Conservation (phyloP, 2,797 vertebrate genomes). For the Brotogeris chrysoptera region DNA sequence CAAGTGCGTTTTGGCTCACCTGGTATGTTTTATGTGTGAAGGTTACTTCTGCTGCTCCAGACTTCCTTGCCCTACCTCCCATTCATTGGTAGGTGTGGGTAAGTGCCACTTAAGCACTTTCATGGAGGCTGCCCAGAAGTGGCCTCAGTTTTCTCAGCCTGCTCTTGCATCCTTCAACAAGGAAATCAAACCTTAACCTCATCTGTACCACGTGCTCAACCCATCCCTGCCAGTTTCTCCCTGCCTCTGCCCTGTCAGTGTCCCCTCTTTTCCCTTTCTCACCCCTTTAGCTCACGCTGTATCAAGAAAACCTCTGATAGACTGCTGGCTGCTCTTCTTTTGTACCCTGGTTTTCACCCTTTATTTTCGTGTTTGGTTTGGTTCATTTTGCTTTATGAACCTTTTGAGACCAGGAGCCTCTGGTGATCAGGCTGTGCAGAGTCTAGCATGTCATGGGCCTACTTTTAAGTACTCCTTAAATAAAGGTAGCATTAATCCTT, state of each 20-base stretch:
- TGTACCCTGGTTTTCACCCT: neutral
- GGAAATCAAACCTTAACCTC: neutral
- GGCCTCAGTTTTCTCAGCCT: neutral
- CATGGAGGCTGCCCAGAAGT: accelerated
- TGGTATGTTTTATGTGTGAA: neutral
- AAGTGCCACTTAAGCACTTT: accelerated
- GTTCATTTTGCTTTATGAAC: neutral
- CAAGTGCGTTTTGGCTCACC: neutral
- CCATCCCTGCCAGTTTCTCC: accelerated
- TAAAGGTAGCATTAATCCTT: neutral
- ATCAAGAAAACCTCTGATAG: neutral
- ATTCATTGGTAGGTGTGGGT: accelerated
- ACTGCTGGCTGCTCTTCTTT: neutral
- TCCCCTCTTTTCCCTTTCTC: neutral
- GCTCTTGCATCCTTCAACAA: accelerated
- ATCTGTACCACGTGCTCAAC: accelerated
- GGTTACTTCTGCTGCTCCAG: neutral
- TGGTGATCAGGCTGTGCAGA: neutral
- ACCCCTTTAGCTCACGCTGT: accelerated
- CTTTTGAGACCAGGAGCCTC: neutral
- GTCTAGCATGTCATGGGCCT: neutral
- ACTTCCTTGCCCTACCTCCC: neutral
- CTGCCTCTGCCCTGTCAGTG: neutral
- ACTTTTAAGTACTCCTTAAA: neutral
- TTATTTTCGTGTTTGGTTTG: neutral